Conservation (phyloP, 2,113 vertebrate species). For the Notothenia rossii region DNA sequence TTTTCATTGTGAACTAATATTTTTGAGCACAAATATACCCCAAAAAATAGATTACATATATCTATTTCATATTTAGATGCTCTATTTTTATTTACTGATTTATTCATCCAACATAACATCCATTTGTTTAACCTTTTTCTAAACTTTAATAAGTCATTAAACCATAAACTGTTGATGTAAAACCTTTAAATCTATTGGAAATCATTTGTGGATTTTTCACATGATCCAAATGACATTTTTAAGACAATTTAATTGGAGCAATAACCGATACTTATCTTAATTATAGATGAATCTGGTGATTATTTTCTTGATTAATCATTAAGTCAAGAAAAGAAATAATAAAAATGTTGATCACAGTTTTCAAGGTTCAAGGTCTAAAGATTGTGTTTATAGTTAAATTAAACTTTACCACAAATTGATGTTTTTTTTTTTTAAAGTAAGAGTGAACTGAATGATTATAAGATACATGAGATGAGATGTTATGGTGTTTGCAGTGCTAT, state of each 20-base stretch:
- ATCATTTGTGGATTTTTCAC: neutral
- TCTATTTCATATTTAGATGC: neutral
- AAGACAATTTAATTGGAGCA: neutral
- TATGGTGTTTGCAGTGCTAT: constrained; percentile 3
- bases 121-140: neutral
- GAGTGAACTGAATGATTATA: neutral
- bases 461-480: neutral
- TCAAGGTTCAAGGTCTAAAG: neutral
- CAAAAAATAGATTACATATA: neutral
- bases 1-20: neutral
- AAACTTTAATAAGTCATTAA: neutral
- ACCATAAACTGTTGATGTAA: neutral
- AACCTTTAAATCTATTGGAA: neutral
- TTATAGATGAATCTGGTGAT: neutral
- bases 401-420: neutral
- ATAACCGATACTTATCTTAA: neutral
- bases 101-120: neutral
- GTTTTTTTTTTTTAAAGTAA: neutral
- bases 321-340: neutral
- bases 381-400: neutral
- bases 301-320: neutral
- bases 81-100: neutral
- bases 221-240: neutral
- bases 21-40: neutral
- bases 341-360: neutral